Evolutionary conservation across 2,113 vertebrate genomes (phyloP).

Genomic region (Empidonax alnorum): DNA sequence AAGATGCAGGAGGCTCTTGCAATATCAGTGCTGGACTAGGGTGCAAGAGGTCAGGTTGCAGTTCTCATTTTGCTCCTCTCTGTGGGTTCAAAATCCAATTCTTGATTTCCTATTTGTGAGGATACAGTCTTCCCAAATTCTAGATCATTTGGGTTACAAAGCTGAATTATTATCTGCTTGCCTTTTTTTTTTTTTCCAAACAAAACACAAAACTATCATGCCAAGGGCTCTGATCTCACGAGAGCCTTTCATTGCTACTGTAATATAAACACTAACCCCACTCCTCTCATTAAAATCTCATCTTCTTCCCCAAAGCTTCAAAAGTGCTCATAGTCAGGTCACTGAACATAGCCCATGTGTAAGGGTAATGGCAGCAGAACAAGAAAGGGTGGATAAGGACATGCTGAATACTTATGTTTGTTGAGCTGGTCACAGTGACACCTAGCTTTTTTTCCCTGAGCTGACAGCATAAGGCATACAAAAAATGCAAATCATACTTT

Average conservation of each 20-base stretch:
- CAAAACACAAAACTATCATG: background rate
- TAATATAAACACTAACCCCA: constrained; percentile 37
- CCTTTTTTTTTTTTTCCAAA: background rate
- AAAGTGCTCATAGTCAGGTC: background rate
- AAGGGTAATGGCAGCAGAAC: constrained; percentile 41
- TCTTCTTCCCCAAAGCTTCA: constrained; percentile 40
- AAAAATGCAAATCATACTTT: constrained; percentile 7
- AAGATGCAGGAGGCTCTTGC: background rate
- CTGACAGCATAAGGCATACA: background rate
- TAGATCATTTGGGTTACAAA: background rate
- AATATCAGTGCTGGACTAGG: background rate
- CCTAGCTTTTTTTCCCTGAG: background rate
- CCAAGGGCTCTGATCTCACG: constrained; percentile 28
- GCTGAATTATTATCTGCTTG: background rate
- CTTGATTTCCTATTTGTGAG: background rate
- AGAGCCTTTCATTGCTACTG: constrained; percentile 11
- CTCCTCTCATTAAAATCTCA: constrained; percentile 41
- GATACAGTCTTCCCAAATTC: background rate
- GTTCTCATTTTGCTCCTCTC: background rate
- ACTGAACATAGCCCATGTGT: constrained; percentile 17
- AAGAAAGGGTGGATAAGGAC: constrained; percentile 34
- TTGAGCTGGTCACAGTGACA: constrained; percentile 48
- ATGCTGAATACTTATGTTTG: background rate
- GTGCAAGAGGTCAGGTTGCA: background rate
- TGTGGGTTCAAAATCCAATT: background rate